These are phyloP conservation scores for Elaeidobius kamerunicus DNA, from an alignment of 2,888 invertebrate genomes.

Conservation along the genomic window DNA sequence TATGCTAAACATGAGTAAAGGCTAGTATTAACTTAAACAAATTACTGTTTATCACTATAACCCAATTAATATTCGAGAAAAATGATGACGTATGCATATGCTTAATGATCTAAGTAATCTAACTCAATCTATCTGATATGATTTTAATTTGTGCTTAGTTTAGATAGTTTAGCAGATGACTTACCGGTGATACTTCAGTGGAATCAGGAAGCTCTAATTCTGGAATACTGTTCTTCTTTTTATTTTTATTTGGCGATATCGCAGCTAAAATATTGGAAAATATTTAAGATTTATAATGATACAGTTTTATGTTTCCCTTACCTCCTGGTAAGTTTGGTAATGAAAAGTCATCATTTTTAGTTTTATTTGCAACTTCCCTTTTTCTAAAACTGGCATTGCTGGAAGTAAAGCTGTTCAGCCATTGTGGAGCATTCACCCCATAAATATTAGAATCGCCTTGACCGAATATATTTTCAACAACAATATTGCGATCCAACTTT, in stretches of 20 bases:
- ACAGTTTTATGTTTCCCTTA: too few species aligned
- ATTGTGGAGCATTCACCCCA: conserved; percentile 27
- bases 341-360: conserved; percentile 52
- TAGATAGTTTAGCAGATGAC: conserved; percentile 15
- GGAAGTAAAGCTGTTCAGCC: conserved; percentile 36
- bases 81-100: too few species aligned
- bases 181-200: conserved; percentile 44
- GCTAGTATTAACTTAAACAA: too few species aligned
- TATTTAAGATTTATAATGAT: too few species aligned
- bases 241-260: conserved; percentile 43
- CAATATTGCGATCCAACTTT: conserved; percentile 41
- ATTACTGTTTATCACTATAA: too few species aligned
- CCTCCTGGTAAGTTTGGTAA: conserved; percentile 64
- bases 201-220: conserved; percentile 38
- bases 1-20: too few species aligned
- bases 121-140: too few species aligned
- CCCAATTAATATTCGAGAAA: too few species aligned
- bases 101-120: too few species aligned
- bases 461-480: conserved; percentile 39
- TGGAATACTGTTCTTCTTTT: conserved; percentile 42
- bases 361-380: conserved; percentile 29
- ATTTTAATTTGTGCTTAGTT: background rate
- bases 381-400: conserved; percentile 33
- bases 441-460: conserved; percentile 32
- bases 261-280: too few species aligned